Conservation (phyloP, 92 coral and sea anemone species). For the Parazoanthus darwini region DNA sequence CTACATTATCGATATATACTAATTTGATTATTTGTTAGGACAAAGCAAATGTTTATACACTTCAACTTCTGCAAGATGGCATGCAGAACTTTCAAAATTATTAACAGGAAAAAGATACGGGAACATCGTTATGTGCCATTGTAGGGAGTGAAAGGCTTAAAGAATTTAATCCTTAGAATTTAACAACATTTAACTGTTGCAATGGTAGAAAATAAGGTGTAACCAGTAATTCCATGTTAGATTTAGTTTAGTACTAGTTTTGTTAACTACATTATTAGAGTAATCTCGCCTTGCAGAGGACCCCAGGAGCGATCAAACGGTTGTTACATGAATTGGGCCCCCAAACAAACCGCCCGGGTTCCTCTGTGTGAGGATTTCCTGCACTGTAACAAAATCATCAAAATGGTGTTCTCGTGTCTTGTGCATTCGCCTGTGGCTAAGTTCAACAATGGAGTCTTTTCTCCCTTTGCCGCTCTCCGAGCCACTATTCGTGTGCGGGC, state of each 20-base stretch:
- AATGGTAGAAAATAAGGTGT: neutral
- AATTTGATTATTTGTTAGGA: no score
- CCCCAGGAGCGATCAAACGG: conserved; percentile 57
- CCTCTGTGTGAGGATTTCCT: conserved; percentile 88
- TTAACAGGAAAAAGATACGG: no score
- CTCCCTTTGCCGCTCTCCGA: conserved; percentile 82
- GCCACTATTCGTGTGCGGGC: conserved; percentile 91
- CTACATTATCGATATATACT: no score
- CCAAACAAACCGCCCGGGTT: conserved; percentile 80
- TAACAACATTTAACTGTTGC: neutral
- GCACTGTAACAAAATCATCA: conserved; percentile 97
- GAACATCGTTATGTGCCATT: no score
- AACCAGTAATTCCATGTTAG: neutral
- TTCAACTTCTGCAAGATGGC: no score
- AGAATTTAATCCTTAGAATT: no score
- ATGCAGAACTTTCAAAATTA: no score
- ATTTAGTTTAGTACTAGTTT: neutral
- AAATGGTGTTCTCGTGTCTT: conserved; percentile 69
- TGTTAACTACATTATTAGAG: neutral
- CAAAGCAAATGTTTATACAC: no score
- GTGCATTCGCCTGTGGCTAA: conserved; percentile 87
- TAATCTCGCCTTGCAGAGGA: neutral
- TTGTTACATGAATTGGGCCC: conserved; percentile 96
- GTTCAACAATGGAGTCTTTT: conserved; percentile 83
- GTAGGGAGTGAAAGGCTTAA: no score